A percentile compares a stretch with the other conserved stretches of the same genome.
phyloP scores from a whole-genome alignment of 2,888 invertebrate genomes.

The Paralinhomoeus sp. region DNA sequence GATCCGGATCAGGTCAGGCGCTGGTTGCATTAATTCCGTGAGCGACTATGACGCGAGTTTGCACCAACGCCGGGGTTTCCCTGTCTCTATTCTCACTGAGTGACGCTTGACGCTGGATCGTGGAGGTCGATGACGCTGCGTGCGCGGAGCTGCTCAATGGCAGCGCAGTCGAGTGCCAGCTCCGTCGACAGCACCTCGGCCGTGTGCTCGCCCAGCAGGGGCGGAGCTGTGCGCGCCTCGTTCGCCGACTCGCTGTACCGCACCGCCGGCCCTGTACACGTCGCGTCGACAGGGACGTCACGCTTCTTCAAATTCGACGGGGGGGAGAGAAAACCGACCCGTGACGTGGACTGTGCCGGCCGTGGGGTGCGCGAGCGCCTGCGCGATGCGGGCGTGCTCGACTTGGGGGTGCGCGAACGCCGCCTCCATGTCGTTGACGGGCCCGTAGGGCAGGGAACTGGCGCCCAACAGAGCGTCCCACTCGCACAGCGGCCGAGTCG shows the following conservation, averaged over 20 bases:
- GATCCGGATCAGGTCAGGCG: too few species aligned
- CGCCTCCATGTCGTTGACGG: slow-evolving; percentile 59
- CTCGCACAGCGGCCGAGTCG: slow-evolving; percentile 5
- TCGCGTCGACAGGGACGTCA: too few species aligned
- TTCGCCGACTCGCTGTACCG: slow-evolving; percentile 50
- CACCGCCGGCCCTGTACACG: slow-evolving; percentile 55
- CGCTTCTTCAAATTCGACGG: too few species aligned
- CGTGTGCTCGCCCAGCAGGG: slow-evolving; percentile 67
- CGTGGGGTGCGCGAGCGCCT: slow-evolving; percentile 39
- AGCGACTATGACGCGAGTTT: too few species aligned
- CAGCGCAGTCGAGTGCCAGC: too few species aligned
- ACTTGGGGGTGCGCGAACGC: slow-evolving; percentile 64
- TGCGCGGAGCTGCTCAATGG: too few species aligned
- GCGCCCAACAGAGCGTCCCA: slow-evolving; percentile 6
- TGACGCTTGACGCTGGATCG: too few species aligned
- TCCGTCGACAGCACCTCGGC: slow-evolving; percentile 38
- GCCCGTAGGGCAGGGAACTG: slow-evolving; percentile 49
- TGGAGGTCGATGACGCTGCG: too few species aligned
- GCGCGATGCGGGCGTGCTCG: slow-evolving; percentile 42
- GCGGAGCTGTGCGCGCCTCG: slow-evolving; percentile 47
- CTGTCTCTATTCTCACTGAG: too few species aligned
- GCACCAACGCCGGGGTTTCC: too few species aligned
- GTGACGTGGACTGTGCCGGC: slow-evolving; percentile 42
- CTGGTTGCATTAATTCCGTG: too few species aligned
- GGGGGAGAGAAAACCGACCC: slow-evolving; percentile 17